Percentiles rank a stretch among this genome's conserved stretches.
Conservation (phyloP, 2,797 vertebrate genomes). For the Propithecus deckenii region DNA sequence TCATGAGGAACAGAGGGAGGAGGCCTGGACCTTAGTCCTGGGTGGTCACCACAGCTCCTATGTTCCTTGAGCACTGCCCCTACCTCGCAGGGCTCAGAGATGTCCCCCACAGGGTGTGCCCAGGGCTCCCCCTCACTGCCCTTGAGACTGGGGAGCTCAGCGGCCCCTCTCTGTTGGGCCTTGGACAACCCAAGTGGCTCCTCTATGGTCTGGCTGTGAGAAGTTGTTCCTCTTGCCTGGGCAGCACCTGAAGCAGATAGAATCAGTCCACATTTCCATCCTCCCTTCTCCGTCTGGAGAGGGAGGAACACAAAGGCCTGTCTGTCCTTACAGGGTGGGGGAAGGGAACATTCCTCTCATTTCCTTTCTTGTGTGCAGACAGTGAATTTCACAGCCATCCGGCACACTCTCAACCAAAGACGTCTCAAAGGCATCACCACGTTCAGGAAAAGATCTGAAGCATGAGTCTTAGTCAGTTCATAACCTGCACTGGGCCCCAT, state of each 20-base stretch:
- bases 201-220: no score
- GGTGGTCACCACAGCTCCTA: rapidly evolving
- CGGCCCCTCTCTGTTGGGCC: not conserved
- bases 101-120: not conserved
- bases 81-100: not conserved
- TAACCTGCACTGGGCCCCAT: rapidly evolving
- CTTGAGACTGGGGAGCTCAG: not conserved
- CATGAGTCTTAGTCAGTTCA: rapidly evolving
- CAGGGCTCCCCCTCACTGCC: not conserved
- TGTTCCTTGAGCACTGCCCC: not conserved
- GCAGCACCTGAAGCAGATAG: not conserved
- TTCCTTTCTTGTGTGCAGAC: not conserved
- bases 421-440: not conserved
- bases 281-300: not conserved
- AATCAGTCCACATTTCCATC: no score
- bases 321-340: not conserved
- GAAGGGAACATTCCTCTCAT: not conserved
- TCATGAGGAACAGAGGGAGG: not conserved
- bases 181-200: rapidly evolving
- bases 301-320: not conserved
- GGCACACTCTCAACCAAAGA: not conserved
- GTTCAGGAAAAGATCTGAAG: not conserved
- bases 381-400: not conserved
- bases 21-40: not conserved
- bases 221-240: not conserved